A percentile compares a stretch with the other conserved stretches of the same genome.
These are phyloP conservation scores for Anniella stebbinsi DNA, from an alignment of 2,797 vertebrate species.

Conservation along the genomic window DNA sequence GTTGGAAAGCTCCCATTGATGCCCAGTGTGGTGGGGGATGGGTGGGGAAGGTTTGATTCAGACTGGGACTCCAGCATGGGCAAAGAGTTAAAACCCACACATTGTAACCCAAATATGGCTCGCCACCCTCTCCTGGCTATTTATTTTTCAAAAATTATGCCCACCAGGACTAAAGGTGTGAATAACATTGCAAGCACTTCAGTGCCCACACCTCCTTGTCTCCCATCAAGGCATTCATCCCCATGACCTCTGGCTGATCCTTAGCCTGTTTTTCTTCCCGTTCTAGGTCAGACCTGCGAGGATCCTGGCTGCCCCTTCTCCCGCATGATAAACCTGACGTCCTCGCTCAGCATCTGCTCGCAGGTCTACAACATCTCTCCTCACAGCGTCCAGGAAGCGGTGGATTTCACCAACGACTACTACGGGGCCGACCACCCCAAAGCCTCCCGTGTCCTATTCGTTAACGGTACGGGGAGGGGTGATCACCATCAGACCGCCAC, in stretches of 20 bases:
- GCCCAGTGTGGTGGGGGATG: too few relatives aligned
- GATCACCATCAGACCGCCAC: too few relatives aligned
- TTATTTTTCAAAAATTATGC: too few relatives aligned
- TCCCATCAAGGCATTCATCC: not conserved
- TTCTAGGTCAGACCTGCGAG: conserved; percentile 82
- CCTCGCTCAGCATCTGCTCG: conserved; percentile 78
- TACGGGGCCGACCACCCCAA: conserved; percentile 80
- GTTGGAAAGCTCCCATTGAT: too few relatives aligned
- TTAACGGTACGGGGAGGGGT: conserved; percentile 81
- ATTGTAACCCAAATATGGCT: too few relatives aligned
- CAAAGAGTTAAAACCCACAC: too few relatives aligned
- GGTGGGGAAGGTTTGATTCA: too few relatives aligned
- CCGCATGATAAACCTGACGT: conserved; percentile 75
- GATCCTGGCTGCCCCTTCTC: conserved; percentile 85
- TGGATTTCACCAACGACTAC: conserved; percentile 85
- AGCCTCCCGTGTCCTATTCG: conserved; percentile 84
- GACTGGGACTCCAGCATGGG: too few relatives aligned
- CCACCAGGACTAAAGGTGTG: too few relatives aligned
- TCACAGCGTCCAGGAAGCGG: conserved; percentile 67
- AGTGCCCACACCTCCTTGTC: too few relatives aligned
- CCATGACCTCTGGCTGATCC: not conserved
- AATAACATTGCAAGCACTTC: too few relatives aligned
- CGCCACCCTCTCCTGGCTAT: too few relatives aligned
- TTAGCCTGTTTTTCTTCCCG: not conserved
- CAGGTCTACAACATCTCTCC: conserved; percentile 82